These are phyloP conservation scores for Dasysyrphus albostriatus DNA, from an alignment of 2,888 invertebrate genomes.

Conservation along the genomic window DNA sequence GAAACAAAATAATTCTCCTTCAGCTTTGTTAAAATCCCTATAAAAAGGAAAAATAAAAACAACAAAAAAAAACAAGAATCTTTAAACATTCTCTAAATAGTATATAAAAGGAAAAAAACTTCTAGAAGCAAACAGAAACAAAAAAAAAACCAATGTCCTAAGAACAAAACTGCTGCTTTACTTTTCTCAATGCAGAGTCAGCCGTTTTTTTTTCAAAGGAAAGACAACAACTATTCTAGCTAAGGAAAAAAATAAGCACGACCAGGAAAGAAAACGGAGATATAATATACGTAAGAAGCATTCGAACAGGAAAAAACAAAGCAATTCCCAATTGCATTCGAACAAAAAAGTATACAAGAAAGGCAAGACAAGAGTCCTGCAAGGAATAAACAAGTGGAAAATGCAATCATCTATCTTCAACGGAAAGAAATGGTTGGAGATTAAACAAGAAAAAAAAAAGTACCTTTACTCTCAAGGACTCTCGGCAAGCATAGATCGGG, in stretches of 20 bases:
- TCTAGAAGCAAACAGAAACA: too few species aligned
- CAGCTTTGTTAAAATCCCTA: background rate
- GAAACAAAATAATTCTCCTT: constrained; percentile 24
- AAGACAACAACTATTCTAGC: constrained; percentile 7
- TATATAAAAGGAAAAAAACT: too few species aligned
- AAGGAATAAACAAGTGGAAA: constrained; percentile 57
- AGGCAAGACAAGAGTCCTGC: constrained; percentile 43
- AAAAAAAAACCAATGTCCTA: too few species aligned
- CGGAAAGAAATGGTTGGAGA: constrained; percentile 33
- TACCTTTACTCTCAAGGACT: constrained; percentile 28
- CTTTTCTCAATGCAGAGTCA: constrained; percentile 38
- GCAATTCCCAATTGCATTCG: constrained; percentile 52
- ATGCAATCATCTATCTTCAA: constrained; percentile 66
- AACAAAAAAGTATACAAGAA: constrained; percentile 33
- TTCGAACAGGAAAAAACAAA: constrained; percentile 60
- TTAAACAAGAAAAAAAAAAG: background rate
- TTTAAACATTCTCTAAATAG: constrained; percentile 32
- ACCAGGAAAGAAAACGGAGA: constrained; percentile 36
- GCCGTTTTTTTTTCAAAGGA: constrained; percentile 49
- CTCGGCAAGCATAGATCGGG: background rate
- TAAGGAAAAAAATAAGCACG: constrained; percentile 21
- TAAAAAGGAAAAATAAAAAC: background rate
- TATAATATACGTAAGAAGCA: constrained; percentile 43
- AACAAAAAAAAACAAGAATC: constrained; percentile 14
- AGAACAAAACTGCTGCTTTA: constrained; percentile 6